Base-by-base conservation (phyloP, 2,797 vertebrate species). In the Adrianichthys oophorus region DNA sequence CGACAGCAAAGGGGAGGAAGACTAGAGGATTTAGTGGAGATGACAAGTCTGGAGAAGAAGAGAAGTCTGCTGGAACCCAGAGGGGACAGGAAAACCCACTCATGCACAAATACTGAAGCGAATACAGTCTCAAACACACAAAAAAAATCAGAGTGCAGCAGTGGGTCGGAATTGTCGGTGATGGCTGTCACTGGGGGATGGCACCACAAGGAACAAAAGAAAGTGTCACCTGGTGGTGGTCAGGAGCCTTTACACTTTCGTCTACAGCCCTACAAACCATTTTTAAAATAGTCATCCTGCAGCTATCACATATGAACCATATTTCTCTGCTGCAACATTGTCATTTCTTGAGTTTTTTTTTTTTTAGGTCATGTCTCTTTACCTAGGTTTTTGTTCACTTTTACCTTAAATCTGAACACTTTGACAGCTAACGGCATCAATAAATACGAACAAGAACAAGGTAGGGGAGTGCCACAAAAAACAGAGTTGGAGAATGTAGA, bases 191-290 rank as follows among this genome's bases (percentile, higher is more conserved):
- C 42, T 41, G 73, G 67, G 54, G 73, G 80, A 87, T 67, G 68
- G 55, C 59, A 64, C 71, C 68, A 64, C 48, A 23, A 72, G 70
- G 85, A 85, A 85, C 80, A 86, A 81, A 87, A 86, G 87, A 90
- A 92, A 87, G 90, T 91, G 91, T 89, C 90, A 90, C 90, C 90
- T 90, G 72, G 89, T 91, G 90, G 91, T 82, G 72, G 80, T 62
- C 76, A 43, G 12, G 57, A 59, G 84, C 69, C 68, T 62, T 62
- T 86, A 74, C 86, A 86, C 74, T 71, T 59, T 51, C 29, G 19
- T 48, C 45, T 44, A 24, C 49, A n/a, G 23, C 52, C 44, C 62
- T n/a, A 13, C 44, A 21, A 46, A 23, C 45, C 7, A 14, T 47
- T 4, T 46, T 37, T 37, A 3, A 13, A 37, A 37, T 12, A 12